Evolutionary conservation across 2,797 vertebrate species (phyloP).

Genomic region (Poecilia gillii): DNA sequence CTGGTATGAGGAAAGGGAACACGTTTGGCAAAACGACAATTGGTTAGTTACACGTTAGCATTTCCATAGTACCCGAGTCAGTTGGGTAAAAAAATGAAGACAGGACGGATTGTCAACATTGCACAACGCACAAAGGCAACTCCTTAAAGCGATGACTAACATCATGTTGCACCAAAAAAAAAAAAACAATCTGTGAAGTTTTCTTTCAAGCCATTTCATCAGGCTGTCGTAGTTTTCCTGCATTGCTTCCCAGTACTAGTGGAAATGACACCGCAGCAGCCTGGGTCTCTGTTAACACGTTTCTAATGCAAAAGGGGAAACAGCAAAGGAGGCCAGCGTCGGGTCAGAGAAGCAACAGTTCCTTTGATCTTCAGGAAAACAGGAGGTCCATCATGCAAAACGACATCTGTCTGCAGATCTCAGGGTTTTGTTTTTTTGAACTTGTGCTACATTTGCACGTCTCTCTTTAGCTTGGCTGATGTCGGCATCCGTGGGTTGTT

Average conservation of each 20-base stretch:
- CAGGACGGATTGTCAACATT: neutral
- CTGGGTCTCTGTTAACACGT: constrained; percentile 33
- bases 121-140: constrained; percentile 15
- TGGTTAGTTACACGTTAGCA: neutral
- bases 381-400: constrained; percentile 50
- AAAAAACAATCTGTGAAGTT: constrained; percentile 1
- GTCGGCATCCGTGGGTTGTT: constrained; percentile 20
- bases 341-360: constrained; percentile 23
- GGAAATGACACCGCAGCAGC: constrained; percentile 31
- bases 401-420: constrained; percentile 27
- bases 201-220: constrained; percentile 1
- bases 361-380: constrained; percentile 49
- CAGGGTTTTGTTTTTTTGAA: constrained; percentile 19
- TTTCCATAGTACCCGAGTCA: neutral
- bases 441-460: constrained; percentile 26
- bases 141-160: constrained; percentile 19
- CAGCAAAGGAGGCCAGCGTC: constrained; percentile 14
- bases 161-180: neutral
- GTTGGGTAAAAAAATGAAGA: neutral
- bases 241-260: neutral
- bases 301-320: constrained; percentile 5
- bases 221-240: constrained; percentile 18
- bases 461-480: constrained; percentile 53
- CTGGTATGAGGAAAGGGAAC: constrained; percentile 50
- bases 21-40: neutral